Evolutionary conservation across 2,113 vertebrate species (phyloP).

Genomic region (Charina bottae): DNA sequence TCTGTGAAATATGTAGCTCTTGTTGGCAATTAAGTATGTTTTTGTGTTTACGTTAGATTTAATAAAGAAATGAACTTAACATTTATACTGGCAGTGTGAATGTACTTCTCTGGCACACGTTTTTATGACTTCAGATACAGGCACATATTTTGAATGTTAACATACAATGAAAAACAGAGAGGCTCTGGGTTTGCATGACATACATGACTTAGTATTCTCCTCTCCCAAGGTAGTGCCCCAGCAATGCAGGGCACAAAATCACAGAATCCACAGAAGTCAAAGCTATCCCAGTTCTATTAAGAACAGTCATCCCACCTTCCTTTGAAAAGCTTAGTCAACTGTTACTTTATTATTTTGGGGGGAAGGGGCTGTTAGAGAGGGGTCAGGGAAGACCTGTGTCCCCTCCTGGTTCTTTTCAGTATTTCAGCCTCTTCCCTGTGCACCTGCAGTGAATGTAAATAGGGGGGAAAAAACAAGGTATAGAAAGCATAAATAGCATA

Average conservation of each 20-base stretch:
- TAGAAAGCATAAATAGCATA: neutral
- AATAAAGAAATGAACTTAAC: neutral
- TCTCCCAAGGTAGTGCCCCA: neutral
- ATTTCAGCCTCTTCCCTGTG: neutral
- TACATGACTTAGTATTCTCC: neutral
- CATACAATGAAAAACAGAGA: neutral
- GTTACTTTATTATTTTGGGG: neutral
- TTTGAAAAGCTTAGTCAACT: neutral
- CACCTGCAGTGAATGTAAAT: neutral
- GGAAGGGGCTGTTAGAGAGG: neutral
- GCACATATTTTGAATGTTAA: neutral
- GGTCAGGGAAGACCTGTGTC: neutral
- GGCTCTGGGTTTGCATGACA: neutral
- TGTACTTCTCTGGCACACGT: neutral
- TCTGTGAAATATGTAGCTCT: neutral
- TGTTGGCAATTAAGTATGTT: neutral
- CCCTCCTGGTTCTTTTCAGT: neutral
- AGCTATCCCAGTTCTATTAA: neutral
- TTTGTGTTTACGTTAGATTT: neutral
- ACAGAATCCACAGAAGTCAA: neutral
- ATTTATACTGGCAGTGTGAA: neutral
- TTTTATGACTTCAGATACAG: neutral
- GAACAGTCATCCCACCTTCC: neutral
- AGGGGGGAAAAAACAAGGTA: neutral
- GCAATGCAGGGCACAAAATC: neutral